Conservation (phyloP, 2,797 vertebrate species). For the Schizopygopsis pylzovi region DNA sequence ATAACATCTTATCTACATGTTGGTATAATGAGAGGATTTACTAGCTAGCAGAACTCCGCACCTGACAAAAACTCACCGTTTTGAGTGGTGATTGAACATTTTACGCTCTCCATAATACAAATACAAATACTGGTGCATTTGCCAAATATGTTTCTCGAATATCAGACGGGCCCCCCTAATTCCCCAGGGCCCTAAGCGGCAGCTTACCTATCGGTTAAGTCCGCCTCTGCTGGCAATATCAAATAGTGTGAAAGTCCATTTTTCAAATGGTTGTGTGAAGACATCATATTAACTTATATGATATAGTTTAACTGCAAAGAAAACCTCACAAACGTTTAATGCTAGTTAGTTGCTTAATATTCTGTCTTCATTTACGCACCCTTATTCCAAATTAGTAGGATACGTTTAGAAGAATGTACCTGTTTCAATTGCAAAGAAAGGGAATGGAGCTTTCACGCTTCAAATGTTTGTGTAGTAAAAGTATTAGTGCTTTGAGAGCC, state of each 20-base stretch:
- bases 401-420: background rate
- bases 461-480: background rate
- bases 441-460: background rate
- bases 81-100: too few species aligned
- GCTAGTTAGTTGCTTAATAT: background rate
- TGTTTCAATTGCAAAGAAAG: background rate
- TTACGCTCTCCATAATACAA: too few species aligned
- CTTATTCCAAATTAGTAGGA: background rate
- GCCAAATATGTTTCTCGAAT: too few species aligned
- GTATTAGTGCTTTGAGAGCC: background rate
- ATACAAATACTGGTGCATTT: too few species aligned
- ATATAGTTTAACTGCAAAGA: background rate
- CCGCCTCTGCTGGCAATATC: background rate
- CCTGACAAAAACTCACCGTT: too few species aligned
- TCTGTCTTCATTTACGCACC: background rate
- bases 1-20: too few species aligned
- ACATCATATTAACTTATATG: background rate
- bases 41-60: too few species aligned
- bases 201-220: too few species aligned
- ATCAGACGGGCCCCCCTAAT: too few species aligned
- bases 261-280: background rate
- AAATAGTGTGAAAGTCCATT: background rate
- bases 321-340: background rate
- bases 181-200: too few species aligned
- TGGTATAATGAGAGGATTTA: too few species aligned